phyloP scores from a whole-genome alignment of 2,113 vertebrate genomes.

The Ardeotis arabs region DNA sequence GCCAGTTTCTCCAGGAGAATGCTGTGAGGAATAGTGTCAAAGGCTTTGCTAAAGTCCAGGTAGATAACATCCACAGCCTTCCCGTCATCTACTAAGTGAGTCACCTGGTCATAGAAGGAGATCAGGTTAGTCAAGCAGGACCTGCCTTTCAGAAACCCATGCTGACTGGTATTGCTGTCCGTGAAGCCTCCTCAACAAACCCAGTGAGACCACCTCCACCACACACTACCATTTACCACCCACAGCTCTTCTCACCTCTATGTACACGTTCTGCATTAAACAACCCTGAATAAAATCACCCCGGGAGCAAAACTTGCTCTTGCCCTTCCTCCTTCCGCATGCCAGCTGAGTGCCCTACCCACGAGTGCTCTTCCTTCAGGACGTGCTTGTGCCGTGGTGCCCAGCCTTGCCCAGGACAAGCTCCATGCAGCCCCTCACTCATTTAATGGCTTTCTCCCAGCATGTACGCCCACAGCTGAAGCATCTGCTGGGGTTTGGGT shows the following conservation, averaged over 20 bases:
- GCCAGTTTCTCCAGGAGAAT: too few relatives aligned
- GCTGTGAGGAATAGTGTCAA: too few relatives aligned
- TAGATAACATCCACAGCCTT: too few relatives aligned
- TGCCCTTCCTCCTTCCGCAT: background rate
- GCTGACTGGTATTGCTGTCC: background rate
- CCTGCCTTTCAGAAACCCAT: too few relatives aligned
- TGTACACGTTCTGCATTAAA: background rate
- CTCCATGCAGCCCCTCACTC: rapidly evolving
- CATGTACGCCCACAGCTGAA: rapidly evolving
- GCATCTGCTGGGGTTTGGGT: background rate
- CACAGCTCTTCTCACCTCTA: background rate
- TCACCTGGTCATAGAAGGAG: too few relatives aligned
- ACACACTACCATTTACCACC: background rate
- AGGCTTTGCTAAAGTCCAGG: too few relatives aligned
- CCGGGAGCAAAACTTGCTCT: background rate
- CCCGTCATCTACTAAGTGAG: too few relatives aligned
- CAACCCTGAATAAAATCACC: background rate
- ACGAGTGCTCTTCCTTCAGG: background rate
- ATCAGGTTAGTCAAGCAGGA: too few relatives aligned
- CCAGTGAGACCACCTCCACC: background rate
- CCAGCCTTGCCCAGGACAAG: background rate
- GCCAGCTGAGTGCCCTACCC: background rate
- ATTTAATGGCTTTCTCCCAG: background rate
- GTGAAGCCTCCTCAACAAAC: background rate
- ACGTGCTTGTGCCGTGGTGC: background rate